Percentiles rank a stretch among this genome's conserved stretches.
phyloP scores from a whole-genome alignment of 2,113 vertebrate genomes.

The Xenopus laevis region DNA sequence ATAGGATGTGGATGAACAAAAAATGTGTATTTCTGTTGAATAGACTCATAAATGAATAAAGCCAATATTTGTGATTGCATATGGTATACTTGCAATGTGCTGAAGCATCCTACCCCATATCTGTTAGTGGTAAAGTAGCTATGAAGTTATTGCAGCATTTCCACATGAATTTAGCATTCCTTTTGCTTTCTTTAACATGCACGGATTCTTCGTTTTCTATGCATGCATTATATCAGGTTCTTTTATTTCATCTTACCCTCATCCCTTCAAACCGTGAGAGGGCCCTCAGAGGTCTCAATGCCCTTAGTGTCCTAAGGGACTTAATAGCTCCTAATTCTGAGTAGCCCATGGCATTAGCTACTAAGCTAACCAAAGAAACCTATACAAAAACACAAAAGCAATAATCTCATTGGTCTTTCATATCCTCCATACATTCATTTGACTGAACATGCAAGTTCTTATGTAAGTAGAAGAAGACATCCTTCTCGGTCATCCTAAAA shows the following conservation, averaged over 20 bases:
- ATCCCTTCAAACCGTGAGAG: conserved; percentile 97
- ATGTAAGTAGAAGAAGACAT: conserved; percentile 39
- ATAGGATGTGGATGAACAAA: background rate
- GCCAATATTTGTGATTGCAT: conserved; percentile 57
- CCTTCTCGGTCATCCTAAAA: conserved; percentile 9
- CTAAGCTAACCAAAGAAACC: conserved; percentile 92
- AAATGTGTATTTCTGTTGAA: conserved; percentile 33
- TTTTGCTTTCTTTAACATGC: conserved; percentile 63
- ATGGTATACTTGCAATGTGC: conserved; percentile 59
- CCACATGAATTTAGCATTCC: conserved; percentile 72
- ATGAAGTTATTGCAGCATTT: conserved; percentile 65
- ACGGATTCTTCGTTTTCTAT: conserved; percentile 49
- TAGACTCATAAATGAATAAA: conserved; percentile 53
- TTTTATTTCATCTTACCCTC: conserved; percentile 80
- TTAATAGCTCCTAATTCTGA: conserved; percentile 89
- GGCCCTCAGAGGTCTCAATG: conserved; percentile 92
- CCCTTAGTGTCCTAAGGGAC: conserved; percentile 90
- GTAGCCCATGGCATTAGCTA: conserved; percentile 80
- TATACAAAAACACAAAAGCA: conserved; percentile 56
- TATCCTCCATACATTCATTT: conserved; percentile 31
- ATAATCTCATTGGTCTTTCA: conserved; percentile 34
- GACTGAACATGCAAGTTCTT: conserved; percentile 33
- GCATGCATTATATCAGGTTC: conserved; percentile 42
- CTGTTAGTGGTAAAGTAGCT: conserved; percentile 60
- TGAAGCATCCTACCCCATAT: conserved; percentile 67